Evolutionary conservation across 2,888 invertebrate genomes (phyloP).

Genomic region (Gastrophysa polygoni): DNA sequence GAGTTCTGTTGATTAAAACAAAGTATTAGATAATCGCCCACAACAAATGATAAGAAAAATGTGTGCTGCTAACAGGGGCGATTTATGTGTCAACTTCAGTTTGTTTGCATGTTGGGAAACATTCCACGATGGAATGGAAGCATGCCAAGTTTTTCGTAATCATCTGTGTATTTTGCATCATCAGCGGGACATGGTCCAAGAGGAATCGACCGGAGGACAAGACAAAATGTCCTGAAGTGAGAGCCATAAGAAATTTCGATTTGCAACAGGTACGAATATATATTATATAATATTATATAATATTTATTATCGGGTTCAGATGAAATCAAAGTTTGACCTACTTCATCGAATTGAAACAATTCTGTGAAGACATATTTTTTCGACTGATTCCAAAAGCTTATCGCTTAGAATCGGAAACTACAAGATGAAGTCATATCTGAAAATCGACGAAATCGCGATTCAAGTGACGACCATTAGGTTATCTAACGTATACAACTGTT

Average conservation of each 20-base stretch:
- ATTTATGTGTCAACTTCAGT: not conserved
- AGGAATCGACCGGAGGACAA: conserved; percentile 65
- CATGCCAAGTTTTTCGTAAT: conserved; percentile 10
- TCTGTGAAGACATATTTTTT: no score
- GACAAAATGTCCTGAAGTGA: conserved; percentile 76
- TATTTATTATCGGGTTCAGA: no score
- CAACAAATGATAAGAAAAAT: conserved; percentile 13
- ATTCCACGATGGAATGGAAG: conserved; percentile 26
- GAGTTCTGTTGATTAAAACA: not conserved
- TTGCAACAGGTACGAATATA: conserved; percentile 66
- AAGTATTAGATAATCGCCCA: conserved; percentile 19
- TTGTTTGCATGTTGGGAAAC: not conserved
- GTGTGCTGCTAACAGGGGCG: conserved; percentile 8
- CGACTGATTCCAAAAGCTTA: no score
- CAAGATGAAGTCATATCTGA: no score
- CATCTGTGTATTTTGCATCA: conserved; percentile 5
- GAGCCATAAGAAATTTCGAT: conserved; percentile 80
- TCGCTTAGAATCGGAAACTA: no score
- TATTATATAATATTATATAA: no score
- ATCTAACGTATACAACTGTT: no score
- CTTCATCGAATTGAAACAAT: no score
- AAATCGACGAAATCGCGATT: no score
- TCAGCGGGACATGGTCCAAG: conserved; percentile 7
- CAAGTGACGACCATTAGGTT: no score
- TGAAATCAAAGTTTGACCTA: no score